Evolutionary conservation across 2,797 vertebrate species (phyloP), one percentile per base, ranked within the genome.

Genomic region (Phoeniculus purpureus): DNA sequence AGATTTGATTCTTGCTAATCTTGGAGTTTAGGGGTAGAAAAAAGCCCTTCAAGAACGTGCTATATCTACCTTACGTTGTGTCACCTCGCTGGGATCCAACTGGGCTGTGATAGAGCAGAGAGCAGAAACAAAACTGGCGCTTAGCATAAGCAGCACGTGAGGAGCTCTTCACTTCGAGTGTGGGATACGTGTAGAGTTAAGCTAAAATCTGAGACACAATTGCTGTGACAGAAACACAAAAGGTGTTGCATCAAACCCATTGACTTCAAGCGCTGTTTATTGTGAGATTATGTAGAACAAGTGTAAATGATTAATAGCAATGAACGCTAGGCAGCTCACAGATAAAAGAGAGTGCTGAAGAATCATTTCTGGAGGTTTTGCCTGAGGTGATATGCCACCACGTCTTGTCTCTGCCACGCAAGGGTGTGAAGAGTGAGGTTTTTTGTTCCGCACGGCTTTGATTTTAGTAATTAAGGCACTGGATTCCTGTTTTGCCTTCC

Each of bases 401-500:
- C 34, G 34, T 61, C 61, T 82, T 65, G 25, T 37, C 89, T 72
- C 68, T 92, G 65, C 47, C 62, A 58, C 5, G 12, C 13, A 40
- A 34, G 13, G 7, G 6, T 1, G 13, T 67, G 50, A 89, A 80
- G 27, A 25, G 5, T 4, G 31, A 92, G 18, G 47, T 37, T 68
- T 82, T 95, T 87, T 93, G 68, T 90, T 93, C 85, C 54, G 27
- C 22, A 7, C 51, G n/a, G 65, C 85, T 89, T 84, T 87, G 75
- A 89, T 77, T 94, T 90, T 54, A 67, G 40, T 27, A 67, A 82
- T 89, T 74, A 85, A 45, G 7, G 56, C 47, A 51, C 43, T 16
- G 6, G 4, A 18, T 67, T 68, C 60, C 74, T 43, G 14, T 17
- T 66, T 79, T 67, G 25, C 54, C 70, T 51, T 62, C 86, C 74